Conservation (phyloP, 2,113 vertebrate genomes). For the Lepisosteus osseus region DNA sequence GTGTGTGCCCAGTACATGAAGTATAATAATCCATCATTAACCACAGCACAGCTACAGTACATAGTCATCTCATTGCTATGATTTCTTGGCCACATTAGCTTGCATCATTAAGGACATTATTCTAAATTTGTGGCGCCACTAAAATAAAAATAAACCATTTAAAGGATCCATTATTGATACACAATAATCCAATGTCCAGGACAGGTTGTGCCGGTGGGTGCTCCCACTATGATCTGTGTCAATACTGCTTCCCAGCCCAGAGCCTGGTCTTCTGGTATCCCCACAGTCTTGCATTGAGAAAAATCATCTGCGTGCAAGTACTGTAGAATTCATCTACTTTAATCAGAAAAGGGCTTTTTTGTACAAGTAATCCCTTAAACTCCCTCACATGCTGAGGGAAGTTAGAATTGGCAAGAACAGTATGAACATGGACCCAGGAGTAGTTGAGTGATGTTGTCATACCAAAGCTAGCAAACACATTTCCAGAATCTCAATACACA, state of each 20-base stretch:
- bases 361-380: background rate
- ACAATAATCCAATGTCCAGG: no score
- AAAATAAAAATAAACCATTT: constrained; percentile 11
- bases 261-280: background rate
- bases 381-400: background rate
- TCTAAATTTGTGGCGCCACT: background rate
- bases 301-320: no score
- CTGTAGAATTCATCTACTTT: background rate
- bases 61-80: constrained; percentile 9
- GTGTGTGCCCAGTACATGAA: background rate
- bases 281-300: background rate
- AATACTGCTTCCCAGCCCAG: background rate
- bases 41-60: background rate
- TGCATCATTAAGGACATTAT: constrained; percentile 2
- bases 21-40: constrained; percentile 7
- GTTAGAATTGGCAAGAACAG: background rate
- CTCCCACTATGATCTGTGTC: no score
- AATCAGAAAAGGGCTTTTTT: no score
- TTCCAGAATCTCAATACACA: no score
- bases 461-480: no score
- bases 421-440: no score
- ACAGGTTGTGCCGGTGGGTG: no score
- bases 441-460: no score
- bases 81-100: background rate
- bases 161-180: constrained; percentile 16